These are phyloP conservation scores for Drosophila cognata DNA, from an alignment of 2,888 invertebrate species.

Conservation along the genomic window DNA sequence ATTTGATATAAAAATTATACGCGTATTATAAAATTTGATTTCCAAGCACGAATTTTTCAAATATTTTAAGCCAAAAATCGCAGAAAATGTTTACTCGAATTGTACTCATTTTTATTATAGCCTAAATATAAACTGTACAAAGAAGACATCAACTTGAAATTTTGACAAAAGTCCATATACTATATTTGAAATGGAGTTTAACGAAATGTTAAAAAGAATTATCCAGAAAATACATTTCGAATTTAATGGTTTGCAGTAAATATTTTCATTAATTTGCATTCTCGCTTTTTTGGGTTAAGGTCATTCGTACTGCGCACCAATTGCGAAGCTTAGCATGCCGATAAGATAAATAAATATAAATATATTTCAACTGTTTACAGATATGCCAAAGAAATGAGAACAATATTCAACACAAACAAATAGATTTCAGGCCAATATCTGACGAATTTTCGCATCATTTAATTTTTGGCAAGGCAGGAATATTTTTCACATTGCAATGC, in stretches of 20 bases:
- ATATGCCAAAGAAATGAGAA: conserved; percentile 32
- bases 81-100: neutral
- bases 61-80: neutral
- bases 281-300: conserved; percentile 33
- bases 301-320: conserved; percentile 5
- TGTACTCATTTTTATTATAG: neutral
- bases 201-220: neutral
- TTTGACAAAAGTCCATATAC: neutral
- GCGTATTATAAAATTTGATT: neutral
- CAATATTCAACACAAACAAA: conserved; percentile 28
- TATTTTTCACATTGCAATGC: conserved; percentile 6
- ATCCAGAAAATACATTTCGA: neutral
- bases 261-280: neutral
- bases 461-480: conserved; percentile 1
- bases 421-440: conserved; percentile 8
- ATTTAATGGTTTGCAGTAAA: neutral
- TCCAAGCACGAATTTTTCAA: neutral
- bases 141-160: neutral
- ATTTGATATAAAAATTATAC: neutral
- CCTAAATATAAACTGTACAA: neutral
- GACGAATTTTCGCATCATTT: neutral
- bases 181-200: neutral
- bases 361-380: conserved; percentile 49
- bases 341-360: conserved; percentile 41
- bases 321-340: conserved; percentile 38